Evolutionary conservation across 1,140 invertebrate species (phyloP).

Genomic region (Drosophila pectinifera): DNA sequence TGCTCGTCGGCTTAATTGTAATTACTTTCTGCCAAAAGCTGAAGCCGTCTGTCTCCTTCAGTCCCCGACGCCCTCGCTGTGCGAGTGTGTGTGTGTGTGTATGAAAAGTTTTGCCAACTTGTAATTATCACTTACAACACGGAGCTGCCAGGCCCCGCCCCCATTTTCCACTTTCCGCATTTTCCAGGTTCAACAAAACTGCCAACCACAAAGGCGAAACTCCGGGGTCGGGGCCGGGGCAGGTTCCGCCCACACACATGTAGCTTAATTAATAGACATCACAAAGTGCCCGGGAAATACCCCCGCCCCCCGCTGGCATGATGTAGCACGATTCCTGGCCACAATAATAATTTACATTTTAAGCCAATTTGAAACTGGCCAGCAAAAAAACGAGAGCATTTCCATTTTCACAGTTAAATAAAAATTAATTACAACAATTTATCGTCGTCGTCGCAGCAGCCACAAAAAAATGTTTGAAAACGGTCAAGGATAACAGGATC

Average conservation of each 20-base stretch:
- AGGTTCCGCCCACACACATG: constrained; percentile 32
- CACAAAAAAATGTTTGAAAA: constrained; percentile 54
- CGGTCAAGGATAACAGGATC: neutral
- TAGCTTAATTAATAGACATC: constrained; percentile 80
- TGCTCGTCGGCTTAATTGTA: constrained; percentile 76
- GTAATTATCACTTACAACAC: constrained; percentile 79
- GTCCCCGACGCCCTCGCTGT: constrained; percentile 38
- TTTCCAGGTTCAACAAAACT: constrained; percentile 55
- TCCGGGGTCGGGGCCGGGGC: neutral
- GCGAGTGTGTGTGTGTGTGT: too few species aligned
- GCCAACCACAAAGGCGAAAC: constrained; percentile 33
- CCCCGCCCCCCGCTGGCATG: constrained; percentile 45
- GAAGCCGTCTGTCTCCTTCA: constrained; percentile 56
- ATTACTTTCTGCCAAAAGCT: constrained; percentile 58
- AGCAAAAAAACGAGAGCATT: constrained; percentile 48
- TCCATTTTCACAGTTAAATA: constrained; percentile 82
- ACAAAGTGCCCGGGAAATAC: constrained; percentile 58
- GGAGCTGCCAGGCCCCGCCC: constrained; percentile 23
- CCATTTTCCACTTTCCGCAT: constrained; percentile 1
- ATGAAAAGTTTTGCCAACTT: constrained; percentile 76
- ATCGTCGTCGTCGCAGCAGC: constrained; percentile 70
- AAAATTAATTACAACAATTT: constrained; percentile 84
- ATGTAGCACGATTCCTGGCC: constrained; percentile 70
- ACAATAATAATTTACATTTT: constrained; percentile 83
- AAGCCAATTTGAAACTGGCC: constrained; percentile 78